Percentiles rank a stretch among this genome's conserved stretches.
Conservation (phyloP, 37 sponge, comb jelly and placozoan species). For the Ianthella basta region DNA sequence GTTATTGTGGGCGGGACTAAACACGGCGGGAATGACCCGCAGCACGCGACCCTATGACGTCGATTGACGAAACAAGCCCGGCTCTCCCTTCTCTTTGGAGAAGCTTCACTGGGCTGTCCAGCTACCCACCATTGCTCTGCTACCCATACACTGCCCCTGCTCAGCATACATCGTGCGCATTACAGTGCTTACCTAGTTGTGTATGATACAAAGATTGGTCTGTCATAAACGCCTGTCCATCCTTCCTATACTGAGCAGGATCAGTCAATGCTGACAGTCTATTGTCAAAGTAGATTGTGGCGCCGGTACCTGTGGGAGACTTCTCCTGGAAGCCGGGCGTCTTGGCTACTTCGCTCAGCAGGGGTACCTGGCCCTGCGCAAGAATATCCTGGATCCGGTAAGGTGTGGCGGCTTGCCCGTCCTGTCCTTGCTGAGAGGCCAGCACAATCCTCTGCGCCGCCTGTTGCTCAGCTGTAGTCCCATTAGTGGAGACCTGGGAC, state of each 20-base stretch:
- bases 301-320: conserved; percentile 65
- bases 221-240: conserved; percentile 17
- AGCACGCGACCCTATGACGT: conserved; percentile 19
- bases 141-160: too few species aligned
- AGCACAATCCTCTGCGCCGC: conserved; percentile 4
- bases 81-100: background rate
- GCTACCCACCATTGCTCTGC: too few species aligned
- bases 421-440: background rate
- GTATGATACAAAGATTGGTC: conserved; percentile 8
- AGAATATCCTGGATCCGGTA: conserved; percentile 78
- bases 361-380: conserved; percentile 49
- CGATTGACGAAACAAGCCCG: background rate
- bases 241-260: background rate
- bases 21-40: conserved; percentile 1
- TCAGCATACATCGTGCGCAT: background rate
- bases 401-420: conserved; percentile 30
- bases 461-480: background rate
- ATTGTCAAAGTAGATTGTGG: conserved; percentile 24
- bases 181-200: background rate
- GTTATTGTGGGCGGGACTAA: conserved; percentile 15
- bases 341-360: conserved; percentile 70
- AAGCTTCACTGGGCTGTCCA: too few species aligned
- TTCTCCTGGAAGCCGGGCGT: conserved; percentile 68
- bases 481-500: background rate
- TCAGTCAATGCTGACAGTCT: background rate